phyloP scores from a whole-genome alignment of 2,113 vertebrate species.

The Catharus minimus region DNA sequence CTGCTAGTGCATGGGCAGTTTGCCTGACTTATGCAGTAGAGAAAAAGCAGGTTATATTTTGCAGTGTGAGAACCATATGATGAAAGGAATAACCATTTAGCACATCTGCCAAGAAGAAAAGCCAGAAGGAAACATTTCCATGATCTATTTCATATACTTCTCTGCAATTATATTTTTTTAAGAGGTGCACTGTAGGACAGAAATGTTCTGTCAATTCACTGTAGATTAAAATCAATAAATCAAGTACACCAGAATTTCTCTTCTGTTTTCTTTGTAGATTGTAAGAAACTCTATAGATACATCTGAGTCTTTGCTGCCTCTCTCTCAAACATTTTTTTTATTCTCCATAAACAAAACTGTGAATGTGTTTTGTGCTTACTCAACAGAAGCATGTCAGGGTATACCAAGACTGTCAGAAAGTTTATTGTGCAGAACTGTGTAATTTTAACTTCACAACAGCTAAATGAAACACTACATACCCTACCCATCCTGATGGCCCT shows the following conservation, averaged over 20 bases:
- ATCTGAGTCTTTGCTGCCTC: background rate
- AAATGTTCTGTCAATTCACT: conserved; percentile 5
- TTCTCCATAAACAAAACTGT: background rate
- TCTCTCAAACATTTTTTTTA: background rate
- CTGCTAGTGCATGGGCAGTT: background rate
- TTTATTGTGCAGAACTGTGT: background rate
- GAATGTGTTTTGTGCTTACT: background rate
- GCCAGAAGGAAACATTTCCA: conserved; percentile 8
- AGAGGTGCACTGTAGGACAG: background rate
- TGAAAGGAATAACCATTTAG: conserved; percentile 18
- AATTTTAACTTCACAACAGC: background rate
- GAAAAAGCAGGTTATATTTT: conserved; percentile 18
- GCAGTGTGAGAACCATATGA: background rate
- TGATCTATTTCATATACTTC: background rate
- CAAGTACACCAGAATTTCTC: background rate
- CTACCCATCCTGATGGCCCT: background rate
- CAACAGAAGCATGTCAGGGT: background rate
- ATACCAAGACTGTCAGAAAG: background rate
- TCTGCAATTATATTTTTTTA: conserved; percentile 38
- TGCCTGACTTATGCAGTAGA: background rate
- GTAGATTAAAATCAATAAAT: conserved; percentile 37
- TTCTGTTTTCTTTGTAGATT: background rate
- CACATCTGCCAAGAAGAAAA: conserved; percentile 7
- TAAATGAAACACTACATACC: background rate
- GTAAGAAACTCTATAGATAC: background rate